Evolutionary conservation across 1,140 invertebrate genomes (phyloP).

Genomic region (Akabosia matsudoensis): DNA sequence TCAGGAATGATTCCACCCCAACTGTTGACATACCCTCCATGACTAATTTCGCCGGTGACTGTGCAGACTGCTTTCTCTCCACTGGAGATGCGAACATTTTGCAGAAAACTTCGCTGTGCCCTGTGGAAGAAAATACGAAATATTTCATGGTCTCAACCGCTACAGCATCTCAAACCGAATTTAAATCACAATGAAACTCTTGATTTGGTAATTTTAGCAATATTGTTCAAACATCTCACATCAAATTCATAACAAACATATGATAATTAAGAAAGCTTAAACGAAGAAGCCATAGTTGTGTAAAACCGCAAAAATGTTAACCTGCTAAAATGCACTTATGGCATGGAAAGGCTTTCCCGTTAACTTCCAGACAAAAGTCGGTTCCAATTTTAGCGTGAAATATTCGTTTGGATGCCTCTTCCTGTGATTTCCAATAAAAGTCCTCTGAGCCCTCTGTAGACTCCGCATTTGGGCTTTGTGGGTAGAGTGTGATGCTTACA

Average conservation of each 20-base stretch:
- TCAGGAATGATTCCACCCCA: constrained; percentile 13
- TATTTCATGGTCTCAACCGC: too few species aligned
- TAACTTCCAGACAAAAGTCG: constrained; percentile 1
- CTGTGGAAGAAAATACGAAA: neutral
- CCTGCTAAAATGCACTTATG: constrained; percentile 15
- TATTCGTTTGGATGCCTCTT: neutral
- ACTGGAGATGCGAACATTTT: neutral
- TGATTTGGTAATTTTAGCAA: too few species aligned
- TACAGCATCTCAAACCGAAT: too few species aligned
- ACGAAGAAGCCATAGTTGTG: neutral
- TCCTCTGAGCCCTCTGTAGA: neutral
- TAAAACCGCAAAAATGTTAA: neutral
- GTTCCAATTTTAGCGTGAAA: constrained; percentile 12
- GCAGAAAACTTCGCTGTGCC: constrained; percentile 6
- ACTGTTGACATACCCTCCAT: constrained; percentile 9
- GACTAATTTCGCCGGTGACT: neutral
- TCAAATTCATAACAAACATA: neutral
- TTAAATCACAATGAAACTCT: too few species aligned
- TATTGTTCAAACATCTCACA: too few species aligned
- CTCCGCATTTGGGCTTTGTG: neutral
- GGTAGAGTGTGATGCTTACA: neutral
- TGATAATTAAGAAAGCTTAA: neutral
- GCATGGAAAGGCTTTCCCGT: constrained; percentile 4
- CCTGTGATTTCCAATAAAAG: neutral
- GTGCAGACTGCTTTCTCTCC: neutral